Evolutionary conservation across 2,888 invertebrate species (phyloP).

Genomic region (Melinaea marsaeus): DNA sequence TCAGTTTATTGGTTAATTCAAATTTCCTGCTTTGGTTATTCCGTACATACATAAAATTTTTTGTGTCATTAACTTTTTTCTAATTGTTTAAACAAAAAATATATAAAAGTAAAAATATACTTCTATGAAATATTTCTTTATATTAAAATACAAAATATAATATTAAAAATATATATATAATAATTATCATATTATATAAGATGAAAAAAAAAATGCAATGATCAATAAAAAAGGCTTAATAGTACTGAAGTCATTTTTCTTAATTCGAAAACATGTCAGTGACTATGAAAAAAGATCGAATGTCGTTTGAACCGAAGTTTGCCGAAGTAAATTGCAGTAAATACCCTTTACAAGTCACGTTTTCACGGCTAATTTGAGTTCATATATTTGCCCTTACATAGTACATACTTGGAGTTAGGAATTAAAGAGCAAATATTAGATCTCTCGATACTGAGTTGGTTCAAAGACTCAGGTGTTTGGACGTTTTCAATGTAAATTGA

Average conservation of each 20-base stretch:
- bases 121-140: no score
- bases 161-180: no score
- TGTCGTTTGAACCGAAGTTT: constrained; percentile 19
- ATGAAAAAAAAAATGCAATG: background rate
- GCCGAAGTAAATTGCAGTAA: constrained; percentile 49
- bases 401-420: constrained; percentile 28
- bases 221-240: background rate
- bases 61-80: no score
- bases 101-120: no score
- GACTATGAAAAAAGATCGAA: constrained; percentile 21
- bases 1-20: background rate
- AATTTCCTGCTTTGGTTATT: no score
- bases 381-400: constrained; percentile 13
- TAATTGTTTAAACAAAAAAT: no score
- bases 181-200: background rate
- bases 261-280: constrained; percentile 16
- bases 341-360: constrained; percentile 40
- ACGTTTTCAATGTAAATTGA: constrained; percentile 37
- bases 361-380: constrained; percentile 42
- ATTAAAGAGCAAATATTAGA: constrained; percentile 54
- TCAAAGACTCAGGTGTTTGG: constrained; percentile 24
- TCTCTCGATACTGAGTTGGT: constrained; percentile 57
- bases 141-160: no score
- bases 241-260: no score
- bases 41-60: no score